phyloP scores from a whole-genome alignment of 2,888 invertebrate species.

The Suillia variegata region DNA sequence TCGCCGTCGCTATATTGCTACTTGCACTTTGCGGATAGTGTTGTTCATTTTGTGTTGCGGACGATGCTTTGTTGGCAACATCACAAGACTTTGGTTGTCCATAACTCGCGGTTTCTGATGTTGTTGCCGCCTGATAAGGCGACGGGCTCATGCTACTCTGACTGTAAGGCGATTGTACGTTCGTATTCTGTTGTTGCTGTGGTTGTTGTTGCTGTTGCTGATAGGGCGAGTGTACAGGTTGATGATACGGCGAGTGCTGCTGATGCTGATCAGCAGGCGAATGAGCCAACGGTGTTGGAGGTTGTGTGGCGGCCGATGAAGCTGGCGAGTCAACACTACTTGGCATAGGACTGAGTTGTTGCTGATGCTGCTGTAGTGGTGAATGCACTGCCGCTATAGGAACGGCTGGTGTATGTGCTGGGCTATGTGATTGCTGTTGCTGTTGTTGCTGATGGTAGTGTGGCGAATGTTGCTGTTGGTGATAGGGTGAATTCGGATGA shows the following conservation, averaged over 20 bases:
- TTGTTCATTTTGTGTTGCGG: background rate
- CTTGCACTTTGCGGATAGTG: background rate
- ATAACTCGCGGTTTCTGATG: slow-evolving; percentile 54
- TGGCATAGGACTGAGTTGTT: slow-evolving; percentile 49
- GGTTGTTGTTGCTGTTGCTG: slow-evolving; percentile 35
- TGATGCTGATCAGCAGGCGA: slow-evolving; percentile 60
- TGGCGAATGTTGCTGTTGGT: slow-evolving; percentile 47
- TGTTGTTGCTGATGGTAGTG: slow-evolving; percentile 32
- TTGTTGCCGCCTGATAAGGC: slow-evolving; percentile 36
- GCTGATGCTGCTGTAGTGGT: slow-evolving; percentile 39
- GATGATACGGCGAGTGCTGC: slow-evolving; percentile 61
- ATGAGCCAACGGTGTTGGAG: slow-evolving; percentile 51
- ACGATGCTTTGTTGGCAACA: slow-evolving; percentile 4
- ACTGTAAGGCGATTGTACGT: slow-evolving; percentile 37
- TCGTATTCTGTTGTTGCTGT: slow-evolving; percentile 26
- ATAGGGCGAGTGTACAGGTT: slow-evolving; percentile 63
- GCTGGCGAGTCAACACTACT: slow-evolving; percentile 52
- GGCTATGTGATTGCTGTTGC: slow-evolving; percentile 11
- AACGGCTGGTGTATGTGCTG: slow-evolving; percentile 37
- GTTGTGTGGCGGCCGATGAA: slow-evolving; percentile 54
- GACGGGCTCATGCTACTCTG: slow-evolving; percentile 40
- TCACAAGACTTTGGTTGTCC: slow-evolving; percentile 39
- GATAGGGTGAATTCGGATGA: slow-evolving; percentile 56
- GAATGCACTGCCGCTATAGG: slow-evolving; percentile 31
- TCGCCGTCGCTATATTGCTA: too few species aligned